phyloP scores from a whole-genome alignment of 2,797 vertebrate genomes.

The Bradypodion ventrale region DNA sequence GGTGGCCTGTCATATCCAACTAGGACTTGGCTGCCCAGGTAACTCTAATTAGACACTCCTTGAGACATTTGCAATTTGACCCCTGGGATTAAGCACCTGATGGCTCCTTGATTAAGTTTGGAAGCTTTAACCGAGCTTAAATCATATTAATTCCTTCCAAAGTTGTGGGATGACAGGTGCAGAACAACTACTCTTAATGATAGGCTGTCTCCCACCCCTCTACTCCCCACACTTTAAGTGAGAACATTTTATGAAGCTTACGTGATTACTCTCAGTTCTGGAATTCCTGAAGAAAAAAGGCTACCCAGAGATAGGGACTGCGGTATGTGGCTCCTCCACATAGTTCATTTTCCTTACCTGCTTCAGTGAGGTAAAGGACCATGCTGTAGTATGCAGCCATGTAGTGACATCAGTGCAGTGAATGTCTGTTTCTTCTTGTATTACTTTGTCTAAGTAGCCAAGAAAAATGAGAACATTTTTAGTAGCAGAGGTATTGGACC shows the following conservation, averaged over 20 bases:
- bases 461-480: not conserved
- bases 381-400: too few species aligned
- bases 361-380: rapidly evolving
- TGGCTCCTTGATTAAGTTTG: constrained; percentile 29
- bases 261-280: not conserved
- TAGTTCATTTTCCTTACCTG: not conserved
- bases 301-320: too few species aligned
- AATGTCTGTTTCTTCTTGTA: not conserved
- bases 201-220: not conserved
- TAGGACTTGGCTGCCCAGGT: constrained; percentile 21
- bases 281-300: rapidly evolving
- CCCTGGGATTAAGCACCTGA: constrained; percentile 31
- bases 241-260: not conserved
- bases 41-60: constrained; percentile 31
- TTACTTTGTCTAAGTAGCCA: not conserved
- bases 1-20: constrained; percentile 24
- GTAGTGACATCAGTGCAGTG: too few species aligned
- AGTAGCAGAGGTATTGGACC: not conserved
- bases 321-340: too few species aligned
- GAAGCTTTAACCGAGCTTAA: constrained; percentile 24
- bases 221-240: not conserved
- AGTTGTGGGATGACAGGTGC: constrained; percentile 4
- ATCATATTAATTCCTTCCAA: constrained; percentile 32
- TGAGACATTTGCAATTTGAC: constrained; percentile 32
- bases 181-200: constrained; percentile 13